Base-by-base conservation (phyloP, 2,797 vertebrate genomes). In the Pteropus rufus region DNA sequence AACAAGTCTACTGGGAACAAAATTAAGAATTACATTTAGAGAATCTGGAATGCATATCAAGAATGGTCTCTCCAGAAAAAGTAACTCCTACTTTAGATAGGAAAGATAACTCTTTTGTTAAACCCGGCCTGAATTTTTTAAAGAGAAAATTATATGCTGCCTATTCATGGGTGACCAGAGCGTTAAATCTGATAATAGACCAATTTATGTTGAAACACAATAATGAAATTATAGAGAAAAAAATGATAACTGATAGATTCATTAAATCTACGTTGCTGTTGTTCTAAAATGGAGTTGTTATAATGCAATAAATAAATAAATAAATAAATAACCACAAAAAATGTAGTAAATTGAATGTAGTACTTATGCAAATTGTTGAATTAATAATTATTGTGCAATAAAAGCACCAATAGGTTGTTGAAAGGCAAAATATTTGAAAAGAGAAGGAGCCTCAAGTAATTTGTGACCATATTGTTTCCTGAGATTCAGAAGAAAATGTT, bases 381-480 rank as follows among this genome's bases (percentile, higher is more conserved):
- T 85, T 72, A 83, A 87, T 8, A 80, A 75, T 67, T 65, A 41
- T 46, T 46, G 7, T 31, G 24, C 49, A 76, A 67, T 24, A 67
- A 73, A 96, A 82, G n/a, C 23, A 56, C 14, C 21, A 75, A 62
- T 11, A 65, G 4, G 26, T 26, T 49, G 15, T 24, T 89, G 10
- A n/a, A 86, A 92, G 31, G 31, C 36, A 88, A 89, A 72, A 44
- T 87, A 88, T 89, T 75, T 89, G 23, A 75, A 94, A 92, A 10
- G 26, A 44, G 34, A 64, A 87, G 21, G 2, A 85, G 26, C 36
- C n/a, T 56, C 31, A 93, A 62, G 62, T 70, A 72, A 79, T 93
- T 36, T 67, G 29, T 29, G 49, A 16, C 46, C 84, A 0, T 39
- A 89, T 52, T 83, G 11, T 85, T 92, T 93, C 64, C 73, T 92